Conservation (phyloP, 2,888 invertebrate species). For the Candidula unifasciata region DNA sequence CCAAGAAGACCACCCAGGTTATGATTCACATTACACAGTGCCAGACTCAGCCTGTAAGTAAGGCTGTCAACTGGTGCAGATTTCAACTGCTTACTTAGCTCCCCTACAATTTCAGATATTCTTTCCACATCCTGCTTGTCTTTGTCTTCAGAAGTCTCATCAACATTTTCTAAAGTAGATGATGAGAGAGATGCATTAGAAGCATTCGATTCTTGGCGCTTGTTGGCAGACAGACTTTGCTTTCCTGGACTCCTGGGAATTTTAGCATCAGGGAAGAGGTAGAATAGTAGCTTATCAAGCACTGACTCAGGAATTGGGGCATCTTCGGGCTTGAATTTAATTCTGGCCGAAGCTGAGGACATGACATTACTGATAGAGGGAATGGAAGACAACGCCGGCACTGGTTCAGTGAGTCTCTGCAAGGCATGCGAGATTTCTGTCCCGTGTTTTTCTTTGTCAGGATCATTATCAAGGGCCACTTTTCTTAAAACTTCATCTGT, state of each 20-base stretch:
- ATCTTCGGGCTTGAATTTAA: slow-evolving; percentile 77
- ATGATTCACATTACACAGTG: slow-evolving; percentile 79
- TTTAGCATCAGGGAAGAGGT: slow-evolving; percentile 92
- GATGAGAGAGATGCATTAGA: slow-evolving; percentile 13
- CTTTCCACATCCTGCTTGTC: slow-evolving; percentile 22
- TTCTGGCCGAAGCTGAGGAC: slow-evolving; percentile 65
- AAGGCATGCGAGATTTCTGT: slow-evolving; percentile 78
- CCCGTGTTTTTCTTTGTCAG: slow-evolving; percentile 59
- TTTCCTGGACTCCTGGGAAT: slow-evolving; percentile 32
- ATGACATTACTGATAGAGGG: slow-evolving; percentile 72
- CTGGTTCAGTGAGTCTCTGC: slow-evolving; percentile 86
- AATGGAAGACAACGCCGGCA: slow-evolving; percentile 68
- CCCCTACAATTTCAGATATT: slow-evolving; percentile 58
- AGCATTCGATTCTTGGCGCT: slow-evolving; percentile 41
- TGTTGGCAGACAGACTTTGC: slow-evolving; percentile 30
- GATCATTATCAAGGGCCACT: slow-evolving; percentile 62
- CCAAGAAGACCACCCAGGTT: slow-evolving; percentile 81
- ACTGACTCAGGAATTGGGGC: slow-evolving; percentile 88
- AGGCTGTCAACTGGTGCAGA: slow-evolving; percentile 88
- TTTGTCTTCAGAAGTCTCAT: slow-evolving; percentile 13
- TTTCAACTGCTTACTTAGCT: slow-evolving; percentile 82
- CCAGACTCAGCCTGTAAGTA: slow-evolving; percentile 87
- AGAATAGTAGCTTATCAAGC: slow-evolving; percentile 86
- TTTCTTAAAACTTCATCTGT: slow-evolving; percentile 82
- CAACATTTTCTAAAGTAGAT: slow-evolving; percentile 22